Conservation (phyloP, 2,113 vertebrate genomes). For the Hippopotamus amphibius region DNA sequence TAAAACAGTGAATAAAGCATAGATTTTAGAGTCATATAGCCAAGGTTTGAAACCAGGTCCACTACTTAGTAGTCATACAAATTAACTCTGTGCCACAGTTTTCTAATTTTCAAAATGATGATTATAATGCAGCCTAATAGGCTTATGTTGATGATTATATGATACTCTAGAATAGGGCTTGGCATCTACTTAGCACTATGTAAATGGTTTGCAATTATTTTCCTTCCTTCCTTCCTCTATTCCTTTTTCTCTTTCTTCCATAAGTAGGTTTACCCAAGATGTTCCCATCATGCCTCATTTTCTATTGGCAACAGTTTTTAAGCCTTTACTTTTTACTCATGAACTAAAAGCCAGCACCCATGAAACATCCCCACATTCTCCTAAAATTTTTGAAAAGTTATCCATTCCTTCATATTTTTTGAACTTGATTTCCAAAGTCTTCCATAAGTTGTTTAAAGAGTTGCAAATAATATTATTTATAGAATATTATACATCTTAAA, state of each 20-base stretch:
- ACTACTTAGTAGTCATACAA: not conserved
- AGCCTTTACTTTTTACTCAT: not conserved
- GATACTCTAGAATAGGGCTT: not conserved
- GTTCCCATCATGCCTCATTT: not conserved
- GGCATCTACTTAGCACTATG: not conserved
- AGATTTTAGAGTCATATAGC: not conserved
- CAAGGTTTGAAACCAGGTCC: not conserved
- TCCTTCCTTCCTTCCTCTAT: not conserved
- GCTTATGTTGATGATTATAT: not conserved
- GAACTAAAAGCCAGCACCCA: not conserved
- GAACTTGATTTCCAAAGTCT: not conserved
- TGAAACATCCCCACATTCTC: not conserved
- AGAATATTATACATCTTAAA: not conserved
- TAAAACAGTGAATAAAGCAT: not conserved
- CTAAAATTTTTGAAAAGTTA: not conserved
- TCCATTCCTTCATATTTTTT: not conserved
- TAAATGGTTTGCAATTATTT: not conserved
- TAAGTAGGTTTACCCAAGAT: not conserved
- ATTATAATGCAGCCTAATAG: not conserved
- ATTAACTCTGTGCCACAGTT: not conserved
- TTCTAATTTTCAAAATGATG: not conserved
- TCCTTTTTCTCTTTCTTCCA: not conserved
- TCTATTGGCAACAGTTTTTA: not conserved
- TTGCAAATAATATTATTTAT: not conserved
- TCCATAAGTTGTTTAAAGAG: not conserved